These are phyloP conservation scores for Cryptus viduatorius DNA, from an alignment of 2,888 invertebrate genomes.

Conservation along the genomic window DNA sequence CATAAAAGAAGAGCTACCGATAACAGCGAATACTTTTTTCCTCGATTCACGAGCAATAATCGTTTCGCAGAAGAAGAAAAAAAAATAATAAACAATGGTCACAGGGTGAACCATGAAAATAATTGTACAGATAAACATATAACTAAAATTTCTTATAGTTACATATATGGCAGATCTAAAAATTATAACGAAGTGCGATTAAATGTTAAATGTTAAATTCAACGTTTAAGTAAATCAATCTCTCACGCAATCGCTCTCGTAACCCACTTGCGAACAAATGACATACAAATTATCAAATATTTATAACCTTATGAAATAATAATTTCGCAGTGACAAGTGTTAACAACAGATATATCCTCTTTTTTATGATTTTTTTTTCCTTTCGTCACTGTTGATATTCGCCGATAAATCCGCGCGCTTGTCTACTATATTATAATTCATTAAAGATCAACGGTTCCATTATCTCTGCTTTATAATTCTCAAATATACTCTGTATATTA, in stretches of 20 bases:
- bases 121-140: slow-evolving; percentile 74
- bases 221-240: slow-evolving; percentile 82
- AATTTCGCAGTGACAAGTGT: slow-evolving; percentile 76
- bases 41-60: slow-evolving; percentile 49
- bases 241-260: slow-evolving; percentile 78
- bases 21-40: slow-evolving; percentile 49
- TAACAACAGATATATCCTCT: slow-evolving; percentile 74
- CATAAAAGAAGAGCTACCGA: slow-evolving; percentile 75
- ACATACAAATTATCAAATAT: slow-evolving; percentile 71
- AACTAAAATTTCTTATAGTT: slow-evolving; percentile 75
- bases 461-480: slow-evolving; percentile 60
- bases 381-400: slow-evolving; percentile 47
- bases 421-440: slow-evolving; percentile 57
- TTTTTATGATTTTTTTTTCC: slow-evolving; percentile 40
- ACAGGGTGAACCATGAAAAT: slow-evolving; percentile 67
- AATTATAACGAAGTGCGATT: slow-evolving; percentile 73
- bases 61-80: slow-evolving; percentile 57
- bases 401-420: slow-evolving; percentile 46
- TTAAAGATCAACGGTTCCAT: slow-evolving; percentile 53
- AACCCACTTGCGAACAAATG: slow-evolving; percentile 74
- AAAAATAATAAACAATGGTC: slow-evolving; percentile 71
- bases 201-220: slow-evolving; percentile 71
- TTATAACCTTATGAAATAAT: slow-evolving; percentile 76
- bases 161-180: slow-evolving; percentile 82
- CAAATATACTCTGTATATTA: slow-evolving; percentile 59